A percentile compares a stretch with the other conserved stretches of the same genome.
Evolutionary conservation across 2,797 vertebrate species (phyloP).

Genomic region (Podarcis siculus): DNA sequence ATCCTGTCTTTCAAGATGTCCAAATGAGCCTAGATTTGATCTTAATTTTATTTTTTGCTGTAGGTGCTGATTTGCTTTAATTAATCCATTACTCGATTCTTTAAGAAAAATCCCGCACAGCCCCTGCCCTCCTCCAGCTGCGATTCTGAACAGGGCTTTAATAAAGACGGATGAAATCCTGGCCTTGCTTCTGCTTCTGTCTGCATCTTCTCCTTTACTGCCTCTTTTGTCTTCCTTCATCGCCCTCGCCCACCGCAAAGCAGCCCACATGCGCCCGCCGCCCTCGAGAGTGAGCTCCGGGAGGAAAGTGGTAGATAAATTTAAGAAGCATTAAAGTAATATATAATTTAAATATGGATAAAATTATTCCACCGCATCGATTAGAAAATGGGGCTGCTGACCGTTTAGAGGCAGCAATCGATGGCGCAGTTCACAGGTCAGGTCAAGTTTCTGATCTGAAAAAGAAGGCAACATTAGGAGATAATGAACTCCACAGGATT

Average conservation of each 20-base stretch:
- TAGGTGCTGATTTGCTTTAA: neutral
- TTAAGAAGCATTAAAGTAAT: conserved; percentile 86
- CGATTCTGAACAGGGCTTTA: conserved; percentile 39
- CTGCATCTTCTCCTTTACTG: conserved; percentile 52
- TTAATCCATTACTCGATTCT: neutral
- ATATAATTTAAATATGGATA: conserved; percentile 88
- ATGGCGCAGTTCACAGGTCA: conserved; percentile 85
- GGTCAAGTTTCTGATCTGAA: conserved; percentile 85
- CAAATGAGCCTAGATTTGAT: neutral
- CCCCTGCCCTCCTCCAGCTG: neutral
- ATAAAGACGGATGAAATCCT: conserved; percentile 6
- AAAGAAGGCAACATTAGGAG: conserved; percentile 81
- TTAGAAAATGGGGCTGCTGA: conserved; percentile 86
- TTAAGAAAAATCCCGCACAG: neutral
- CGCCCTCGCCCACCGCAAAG: conserved; percentile 45
- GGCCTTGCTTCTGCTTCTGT: neutral
- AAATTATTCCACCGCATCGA: conserved; percentile 83
- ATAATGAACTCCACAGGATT: conserved; percentile 82
- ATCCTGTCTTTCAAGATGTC: neutral
- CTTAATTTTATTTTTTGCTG: neutral
- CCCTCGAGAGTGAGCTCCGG: conserved; percentile 68
- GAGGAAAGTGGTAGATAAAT: conserved; percentile 84
- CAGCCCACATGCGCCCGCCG: conserved; percentile 69
- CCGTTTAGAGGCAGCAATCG: conserved; percentile 86
- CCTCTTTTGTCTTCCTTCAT: conserved; percentile 25